Percentiles rank a stretch among this genome's conserved stretches.
These are phyloP conservation scores for Yoshiicerus persimilis DNA, from an alignment of 1,140 invertebrate species.

Conservation along the genomic window DNA sequence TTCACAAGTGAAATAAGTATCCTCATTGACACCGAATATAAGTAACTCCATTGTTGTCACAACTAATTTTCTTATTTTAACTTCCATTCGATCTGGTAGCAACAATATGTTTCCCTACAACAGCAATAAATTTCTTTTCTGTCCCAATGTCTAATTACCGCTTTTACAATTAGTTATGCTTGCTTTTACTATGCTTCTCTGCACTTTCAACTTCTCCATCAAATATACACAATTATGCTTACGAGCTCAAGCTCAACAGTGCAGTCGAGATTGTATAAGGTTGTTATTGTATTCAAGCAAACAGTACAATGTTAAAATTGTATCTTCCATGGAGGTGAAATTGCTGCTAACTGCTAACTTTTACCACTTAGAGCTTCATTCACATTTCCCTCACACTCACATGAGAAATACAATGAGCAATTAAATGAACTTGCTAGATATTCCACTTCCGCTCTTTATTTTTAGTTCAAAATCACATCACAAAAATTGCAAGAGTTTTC, in stretches of 20 bases:
- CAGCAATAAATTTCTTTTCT: background rate
- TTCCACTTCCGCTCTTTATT: background rate
- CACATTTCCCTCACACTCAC: too few relatives aligned
- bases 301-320: too few relatives aligned
- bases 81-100: background rate
- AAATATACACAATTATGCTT: background rate
- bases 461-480: background rate
- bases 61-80: background rate
- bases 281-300: too few relatives aligned
- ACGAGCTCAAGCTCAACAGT: too few relatives aligned
- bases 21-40: too few relatives aligned
- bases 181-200: background rate
- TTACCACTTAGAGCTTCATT: too few relatives aligned
- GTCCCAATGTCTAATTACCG: background rate
- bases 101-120: background rate
- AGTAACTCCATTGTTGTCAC: background rate
- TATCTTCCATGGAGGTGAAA: too few relatives aligned
- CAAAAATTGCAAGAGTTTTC: background rate
- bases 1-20: too few relatives aligned
- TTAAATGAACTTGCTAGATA: background rate
- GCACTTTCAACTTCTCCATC: background rate
- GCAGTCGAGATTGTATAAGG: too few relatives aligned
- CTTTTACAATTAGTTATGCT: background rate
- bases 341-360: too few relatives aligned
- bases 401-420: background rate